A percentile compares a stretch with the other conserved stretches of the same genome.
phyloP scores from a whole-genome alignment of 2,888 invertebrate genomes.

The Panorpa germanica region DNA sequence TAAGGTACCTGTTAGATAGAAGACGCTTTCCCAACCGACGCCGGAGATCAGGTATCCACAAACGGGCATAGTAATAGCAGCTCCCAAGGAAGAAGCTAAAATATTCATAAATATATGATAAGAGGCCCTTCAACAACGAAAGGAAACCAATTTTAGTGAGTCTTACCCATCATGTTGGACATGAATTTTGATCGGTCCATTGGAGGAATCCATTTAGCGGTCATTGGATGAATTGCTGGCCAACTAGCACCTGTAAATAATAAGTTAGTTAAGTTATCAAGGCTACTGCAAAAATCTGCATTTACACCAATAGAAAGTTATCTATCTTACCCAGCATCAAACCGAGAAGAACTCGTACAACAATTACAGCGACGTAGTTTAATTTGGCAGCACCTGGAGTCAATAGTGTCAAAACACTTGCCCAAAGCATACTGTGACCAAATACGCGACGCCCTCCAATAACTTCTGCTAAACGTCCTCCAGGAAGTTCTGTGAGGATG shows the following conservation, averaged over 20 bases:
- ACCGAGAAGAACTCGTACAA: conserved; percentile 54
- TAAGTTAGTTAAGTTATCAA: conserved; percentile 5
- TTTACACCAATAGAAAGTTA: conserved; percentile 3
- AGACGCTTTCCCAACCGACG: conserved; percentile 77
- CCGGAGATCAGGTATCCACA: conserved; percentile 65
- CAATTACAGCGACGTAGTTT: conserved; percentile 48
- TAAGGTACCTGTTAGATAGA: conserved; percentile 58
- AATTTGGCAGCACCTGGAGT: conserved; percentile 58
- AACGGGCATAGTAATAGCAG: conserved; percentile 76
- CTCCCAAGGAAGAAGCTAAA: conserved; percentile 75
- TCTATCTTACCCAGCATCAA: conserved; percentile 34
- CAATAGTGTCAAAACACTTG: conserved; percentile 61
- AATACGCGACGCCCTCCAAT: conserved; percentile 70
- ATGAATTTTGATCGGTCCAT: conserved; percentile 85
- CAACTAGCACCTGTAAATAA: conserved; percentile 60
- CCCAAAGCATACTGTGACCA: conserved; percentile 69
- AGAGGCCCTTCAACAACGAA: not conserved
- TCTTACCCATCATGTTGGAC: conserved; percentile 76
- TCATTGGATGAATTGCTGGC: conserved; percentile 87
- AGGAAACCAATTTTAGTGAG: conserved; percentile 11
- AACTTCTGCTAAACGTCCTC: conserved; percentile 66
- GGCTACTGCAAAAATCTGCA: not conserved
- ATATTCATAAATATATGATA: conserved; percentile 10
- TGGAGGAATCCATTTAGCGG: conserved; percentile 88
- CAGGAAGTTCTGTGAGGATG: conserved; percentile 74